Base-by-base conservation (phyloP, 2,797 vertebrate genomes). In the Pelochelys cantorii region DNA sequence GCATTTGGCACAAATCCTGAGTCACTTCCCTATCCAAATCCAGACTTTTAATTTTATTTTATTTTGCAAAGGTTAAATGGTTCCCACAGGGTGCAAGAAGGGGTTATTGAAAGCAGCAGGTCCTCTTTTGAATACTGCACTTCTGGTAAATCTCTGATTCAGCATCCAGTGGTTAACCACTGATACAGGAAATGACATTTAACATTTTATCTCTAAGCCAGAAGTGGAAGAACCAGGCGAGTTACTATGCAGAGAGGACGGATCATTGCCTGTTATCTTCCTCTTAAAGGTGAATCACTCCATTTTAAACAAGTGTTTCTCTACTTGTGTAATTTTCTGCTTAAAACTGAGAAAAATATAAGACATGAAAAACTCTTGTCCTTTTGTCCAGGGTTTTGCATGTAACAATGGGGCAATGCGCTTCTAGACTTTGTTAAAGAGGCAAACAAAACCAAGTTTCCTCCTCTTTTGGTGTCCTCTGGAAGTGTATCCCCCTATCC, bases 121-220 rank as follows among this genome's bases (percentile, higher is more conserved):
- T 95, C 92, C 93, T 94, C 93, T 95, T 97, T 95, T 96, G 95
- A 97, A 96, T 97, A 97, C 96, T 96, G 95, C 96, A 96, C 96
- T 98, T 98, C 98, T 98, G 98, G 98, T 98, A 98, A 98, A 97
- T 97, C 97, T 97, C 96, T 97, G 97, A 97, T 98, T 97, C 97
- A 97, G 97, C 97, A 97, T 97, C 97, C 96, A 95, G 97, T 95
- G 98, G 98, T 98, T 98, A 98, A 98, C 98, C 98, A 97, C 97
- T 97, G 97, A 98, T 98, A 97, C 97, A 98, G 98, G 97, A 98
- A 98, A 97, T 98, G 98, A 98, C 98, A 98, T 98, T 97, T 97
- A 97, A 97, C 95, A 83, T 98, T 97, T 97, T 98, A 98, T 98
- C 98, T 94, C 97, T 97, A 96, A 96, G 97, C 97, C 97, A 98